Percentiles rank a stretch among this genome's conserved stretches.
Evolutionary conservation across 2,888 invertebrate species (phyloP).

Genomic region (Hydropsyche betteni): DNA sequence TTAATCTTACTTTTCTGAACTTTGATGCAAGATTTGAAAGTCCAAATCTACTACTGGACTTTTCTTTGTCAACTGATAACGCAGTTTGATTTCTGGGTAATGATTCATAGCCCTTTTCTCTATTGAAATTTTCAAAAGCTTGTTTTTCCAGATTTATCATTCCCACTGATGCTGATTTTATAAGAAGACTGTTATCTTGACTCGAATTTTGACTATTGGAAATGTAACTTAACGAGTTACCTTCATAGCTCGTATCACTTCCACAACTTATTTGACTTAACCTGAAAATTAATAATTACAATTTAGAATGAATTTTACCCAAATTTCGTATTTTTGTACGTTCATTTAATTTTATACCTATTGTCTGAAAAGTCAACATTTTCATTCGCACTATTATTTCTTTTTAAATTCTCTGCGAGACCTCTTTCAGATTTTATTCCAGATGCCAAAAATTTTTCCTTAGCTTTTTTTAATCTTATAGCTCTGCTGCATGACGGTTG

Average conservation of each 20-base stretch:
- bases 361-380: slow-evolving; percentile 50
- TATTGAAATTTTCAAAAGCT: slow-evolving; percentile 68
- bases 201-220: slow-evolving; percentile 54
- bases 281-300: slow-evolving; percentile 53
- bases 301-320: neutral
- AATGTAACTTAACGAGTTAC: slow-evolving; percentile 36
- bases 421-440: slow-evolving; percentile 46
- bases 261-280: slow-evolving; percentile 72
- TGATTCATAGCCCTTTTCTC: slow-evolving; percentile 65
- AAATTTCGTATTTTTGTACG: neutral
- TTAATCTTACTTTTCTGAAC: slow-evolving; percentile 67
- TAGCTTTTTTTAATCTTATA: slow-evolving; percentile 73
- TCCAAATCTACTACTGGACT: slow-evolving; percentile 58
- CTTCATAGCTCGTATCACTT: slow-evolving; percentile 67
- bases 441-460: slow-evolving; percentile 73
- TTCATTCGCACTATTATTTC: slow-evolving; percentile 44
- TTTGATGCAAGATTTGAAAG: slow-evolving; percentile 69
- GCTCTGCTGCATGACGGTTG: slow-evolving; percentile 62
- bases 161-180: slow-evolving; percentile 80
- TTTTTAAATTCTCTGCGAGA: slow-evolving; percentile 44
- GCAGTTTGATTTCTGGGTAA: slow-evolving; percentile 58
- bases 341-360: slow-evolving; percentile 34
- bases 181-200: slow-evolving; percentile 62
- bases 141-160: slow-evolving; percentile 76
- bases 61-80: slow-evolving; percentile 20